Base-by-base conservation (phyloP, 2,113 vertebrate species). In the Callorhinus ursinus region DNA sequence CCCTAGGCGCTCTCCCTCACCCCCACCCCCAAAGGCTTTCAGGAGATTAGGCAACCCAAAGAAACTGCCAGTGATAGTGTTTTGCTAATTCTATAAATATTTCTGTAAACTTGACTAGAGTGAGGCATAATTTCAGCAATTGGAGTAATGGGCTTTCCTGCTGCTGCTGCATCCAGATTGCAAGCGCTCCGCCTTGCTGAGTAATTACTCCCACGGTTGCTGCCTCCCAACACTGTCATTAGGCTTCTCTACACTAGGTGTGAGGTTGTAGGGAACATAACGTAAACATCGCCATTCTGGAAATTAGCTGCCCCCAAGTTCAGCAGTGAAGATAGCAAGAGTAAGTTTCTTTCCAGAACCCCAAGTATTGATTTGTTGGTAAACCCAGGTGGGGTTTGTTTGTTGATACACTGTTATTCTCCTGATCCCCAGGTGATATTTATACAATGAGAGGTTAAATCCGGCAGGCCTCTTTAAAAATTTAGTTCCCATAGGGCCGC, bases 41-140 rank as follows among this genome's bases (percentile, higher is more conserved):
- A 88, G 57, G 77, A 91, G 97, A 93, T 90, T 97, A 98, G 95
- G 96, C 94, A 98, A 82, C 88, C 95, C 86, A 93, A 96, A 96
- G 94, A 96, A 97, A 95, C 80, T 90, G 81, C 67, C 49, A 82
- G 2, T 95, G 79, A 63, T 63, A 77, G 88, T 91, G 61, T 96
- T 95, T 97, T 95, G 87, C 85, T 95, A 95, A 95, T 96, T 95
- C 92, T 95, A 28, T 93, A 96, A 83, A 84, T 83, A 95, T 96
- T 96, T 97, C 95, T 91, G 65, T 89, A 85, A 95, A 95, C 90
- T 81, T 83, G 72, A 95, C 98, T 98, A 96, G 74, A 94, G 95
- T 69, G 92, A 63, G 3, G 49, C 88, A 80, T 42, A 93, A 87
- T 95, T 97, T 97, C 55, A 3, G 33, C 82, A 93, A 88, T 87